Evolutionary conservation across 2,888 invertebrate species (phyloP).

Genomic region (Podotricha telesiphe): DNA sequence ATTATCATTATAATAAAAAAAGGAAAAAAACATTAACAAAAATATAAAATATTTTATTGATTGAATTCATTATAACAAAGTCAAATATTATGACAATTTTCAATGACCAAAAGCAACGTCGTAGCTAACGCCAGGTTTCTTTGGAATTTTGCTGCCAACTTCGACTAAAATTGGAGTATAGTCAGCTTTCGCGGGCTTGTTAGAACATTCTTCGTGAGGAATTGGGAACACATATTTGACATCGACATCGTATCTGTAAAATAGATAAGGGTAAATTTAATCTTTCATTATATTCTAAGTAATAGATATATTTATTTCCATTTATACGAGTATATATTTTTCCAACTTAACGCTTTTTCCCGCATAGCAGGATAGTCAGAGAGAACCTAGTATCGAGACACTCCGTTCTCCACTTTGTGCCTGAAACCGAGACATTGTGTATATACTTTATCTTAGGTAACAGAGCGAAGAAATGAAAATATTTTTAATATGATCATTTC

Average conservation of each 20-base stretch:
- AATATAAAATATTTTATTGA: constrained; percentile 3
- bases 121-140: constrained; percentile 65
- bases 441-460: too few relatives aligned
- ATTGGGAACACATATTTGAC: constrained; percentile 93
- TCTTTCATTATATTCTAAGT: too few relatives aligned
- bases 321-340: too few relatives aligned
- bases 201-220: constrained; percentile 87
- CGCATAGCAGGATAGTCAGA: too few relatives aligned
- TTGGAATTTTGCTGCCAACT: constrained; percentile 64
- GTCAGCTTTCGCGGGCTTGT: constrained; percentile 66
- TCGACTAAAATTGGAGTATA: constrained; percentile 68
- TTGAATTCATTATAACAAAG: not conserved
- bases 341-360: too few relatives aligned
- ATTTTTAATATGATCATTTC: too few relatives aligned
- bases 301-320: too few relatives aligned
- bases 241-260: constrained; percentile 90
- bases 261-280: not conserved
- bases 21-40: not conserved
- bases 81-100: constrained; percentile 20
- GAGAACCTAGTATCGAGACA: too few relatives aligned
- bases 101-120: constrained; percentile 61
- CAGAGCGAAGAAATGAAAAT: too few relatives aligned
- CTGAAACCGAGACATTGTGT: too few relatives aligned
- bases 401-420: too few relatives aligned
- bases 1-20: not conserved